Conservation (phyloP, 2,888 invertebrate genomes). For the Cephonodes hylas region DNA sequence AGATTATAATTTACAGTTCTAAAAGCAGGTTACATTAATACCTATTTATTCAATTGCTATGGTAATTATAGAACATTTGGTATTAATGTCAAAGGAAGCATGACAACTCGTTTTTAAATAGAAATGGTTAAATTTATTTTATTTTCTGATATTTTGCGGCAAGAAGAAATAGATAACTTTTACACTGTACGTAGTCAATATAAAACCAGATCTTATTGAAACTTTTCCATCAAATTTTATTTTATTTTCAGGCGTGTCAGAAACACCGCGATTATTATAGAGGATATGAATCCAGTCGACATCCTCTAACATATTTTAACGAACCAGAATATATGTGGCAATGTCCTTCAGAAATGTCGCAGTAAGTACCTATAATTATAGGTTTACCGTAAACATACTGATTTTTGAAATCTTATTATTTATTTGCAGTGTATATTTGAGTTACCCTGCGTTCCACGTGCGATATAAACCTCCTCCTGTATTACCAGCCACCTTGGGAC, state of each 20-base stretch:
- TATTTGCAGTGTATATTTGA: constrained; percentile 69
- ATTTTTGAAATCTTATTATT: not conserved
- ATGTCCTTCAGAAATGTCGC: constrained; percentile 74
- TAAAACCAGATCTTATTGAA: not conserved
- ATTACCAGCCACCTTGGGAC: constrained; percentile 63
- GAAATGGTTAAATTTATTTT: constrained; percentile 56
- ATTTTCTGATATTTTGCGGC: constrained; percentile 55
- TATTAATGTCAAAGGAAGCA: too few species aligned
- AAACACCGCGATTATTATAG: constrained; percentile 81
- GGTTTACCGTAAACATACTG: not conserved
- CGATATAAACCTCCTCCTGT: constrained; percentile 78
- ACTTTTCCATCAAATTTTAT: not conserved
- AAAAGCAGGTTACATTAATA: not conserved
- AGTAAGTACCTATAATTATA: constrained; percentile 41
- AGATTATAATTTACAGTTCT: not conserved
- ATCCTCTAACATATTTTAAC: constrained; percentile 79
- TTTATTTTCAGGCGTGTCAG: constrained; percentile 69
- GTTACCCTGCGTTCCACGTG: constrained; percentile 74
- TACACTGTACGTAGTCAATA: constrained; percentile 43
- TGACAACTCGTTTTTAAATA: constrained; percentile 8
- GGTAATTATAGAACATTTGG: too few species aligned
- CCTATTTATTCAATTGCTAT: not conserved
- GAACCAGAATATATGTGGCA: constrained; percentile 68
- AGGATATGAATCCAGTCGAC: constrained; percentile 76
- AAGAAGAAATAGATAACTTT: constrained; percentile 60